phyloP scores from a whole-genome alignment of 1,140 invertebrate species.

The Micrasema longulum region DNA sequence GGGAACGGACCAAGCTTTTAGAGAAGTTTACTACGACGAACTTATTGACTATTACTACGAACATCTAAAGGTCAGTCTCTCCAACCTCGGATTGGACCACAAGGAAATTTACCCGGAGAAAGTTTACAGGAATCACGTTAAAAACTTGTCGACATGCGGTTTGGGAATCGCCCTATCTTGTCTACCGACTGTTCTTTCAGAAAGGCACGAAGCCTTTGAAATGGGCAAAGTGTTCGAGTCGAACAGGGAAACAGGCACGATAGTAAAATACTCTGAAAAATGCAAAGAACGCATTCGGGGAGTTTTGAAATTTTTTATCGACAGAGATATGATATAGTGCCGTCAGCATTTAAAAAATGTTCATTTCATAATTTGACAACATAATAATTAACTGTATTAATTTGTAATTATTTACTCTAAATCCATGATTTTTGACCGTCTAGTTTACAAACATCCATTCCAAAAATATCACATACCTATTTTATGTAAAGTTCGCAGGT shows the following conservation, averaged over 20 bases:
- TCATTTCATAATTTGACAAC: too few relatives aligned
- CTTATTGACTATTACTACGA: conserved; percentile 43
- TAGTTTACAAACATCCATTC: too few relatives aligned
- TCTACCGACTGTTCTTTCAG: neutral
- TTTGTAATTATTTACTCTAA: too few relatives aligned
- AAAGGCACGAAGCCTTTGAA: neutral
- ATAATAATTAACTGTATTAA: too few relatives aligned
- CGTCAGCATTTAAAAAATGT: too few relatives aligned
- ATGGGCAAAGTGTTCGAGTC: neutral
- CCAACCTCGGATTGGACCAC: conserved; percentile 24
- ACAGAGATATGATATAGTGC: neutral
- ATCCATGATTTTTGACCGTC: too few relatives aligned
- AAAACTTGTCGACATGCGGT: conserved; percentile 3
- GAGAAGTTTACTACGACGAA: conserved; percentile 9
- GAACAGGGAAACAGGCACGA: neutral
- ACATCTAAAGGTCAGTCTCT: conserved; percentile 11
- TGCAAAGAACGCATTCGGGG: conserved; percentile 1
- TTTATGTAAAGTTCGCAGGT: too few relatives aligned
- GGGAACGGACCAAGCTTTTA: conserved; percentile 35
- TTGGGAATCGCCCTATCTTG: neutral
- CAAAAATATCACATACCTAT: too few relatives aligned
- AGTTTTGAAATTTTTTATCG: neutral
- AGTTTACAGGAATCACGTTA: conserved; percentile 31
- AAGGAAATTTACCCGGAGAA: conserved; percentile 27
- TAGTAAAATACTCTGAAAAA: neutral